Conservation (phyloP, 2,888 invertebrate species). For the Sarcophaga rosellei region DNA sequence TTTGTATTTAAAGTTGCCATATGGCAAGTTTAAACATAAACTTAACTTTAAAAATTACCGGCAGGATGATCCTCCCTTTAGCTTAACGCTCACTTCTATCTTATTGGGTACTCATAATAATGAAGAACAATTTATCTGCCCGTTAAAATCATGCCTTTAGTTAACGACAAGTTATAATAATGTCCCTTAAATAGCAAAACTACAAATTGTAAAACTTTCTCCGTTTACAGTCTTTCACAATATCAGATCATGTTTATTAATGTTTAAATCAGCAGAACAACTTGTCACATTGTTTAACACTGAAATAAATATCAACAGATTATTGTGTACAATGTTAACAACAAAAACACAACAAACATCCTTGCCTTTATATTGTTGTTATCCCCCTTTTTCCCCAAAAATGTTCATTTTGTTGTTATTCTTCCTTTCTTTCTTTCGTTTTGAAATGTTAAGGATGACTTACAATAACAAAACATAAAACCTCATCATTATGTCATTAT, state of each 20-base stretch:
- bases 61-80: too few relatives aligned
- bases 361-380: constrained; percentile 12
- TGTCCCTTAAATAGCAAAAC: too few relatives aligned
- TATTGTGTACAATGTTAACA: constrained; percentile 47
- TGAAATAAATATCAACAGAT: constrained; percentile 28
- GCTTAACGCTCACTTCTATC: too few relatives aligned
- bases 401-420: background rate
- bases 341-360: constrained; percentile 58
- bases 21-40: too few relatives aligned
- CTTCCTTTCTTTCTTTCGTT: background rate
- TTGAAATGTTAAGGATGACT: constrained; percentile 29
- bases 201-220: background rate
- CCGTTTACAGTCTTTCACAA: background rate
- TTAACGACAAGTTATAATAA: too few relatives aligned
- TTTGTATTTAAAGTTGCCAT: too few relatives aligned
- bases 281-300: constrained; percentile 58
- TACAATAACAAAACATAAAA: constrained; percentile 14
- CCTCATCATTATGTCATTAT: constrained; percentile 52
- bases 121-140: too few relatives aligned
- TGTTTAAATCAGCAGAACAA: constrained; percentile 45
- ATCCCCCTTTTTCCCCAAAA: background rate
- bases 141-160: too few relatives aligned
- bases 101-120: too few relatives aligned
- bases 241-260: background rate
- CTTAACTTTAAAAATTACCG: too few relatives aligned